A percentile compares a stretch with the other conserved stretches of the same genome.
These are phyloP conservation scores for Drusus annulatus DNA, from an alignment of 1,140 invertebrate species.

Conservation along the genomic window DNA sequence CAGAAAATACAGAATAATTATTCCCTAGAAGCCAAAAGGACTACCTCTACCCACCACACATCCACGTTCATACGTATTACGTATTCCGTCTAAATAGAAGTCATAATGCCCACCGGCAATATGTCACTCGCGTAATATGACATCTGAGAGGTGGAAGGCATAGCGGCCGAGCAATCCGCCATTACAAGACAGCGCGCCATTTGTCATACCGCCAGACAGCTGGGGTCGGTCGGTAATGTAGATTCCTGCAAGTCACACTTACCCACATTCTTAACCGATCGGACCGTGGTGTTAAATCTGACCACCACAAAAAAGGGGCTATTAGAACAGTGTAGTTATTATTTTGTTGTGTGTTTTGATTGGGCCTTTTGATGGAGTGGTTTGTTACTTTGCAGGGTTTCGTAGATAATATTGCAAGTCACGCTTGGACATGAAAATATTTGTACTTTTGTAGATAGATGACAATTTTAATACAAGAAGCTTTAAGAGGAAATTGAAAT, in stretches of 20 bases:
- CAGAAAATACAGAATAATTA: too few relatives aligned
- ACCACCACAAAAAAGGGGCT: background rate
- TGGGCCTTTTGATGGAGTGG: too few relatives aligned
- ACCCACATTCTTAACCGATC: background rate
- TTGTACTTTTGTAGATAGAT: too few relatives aligned
- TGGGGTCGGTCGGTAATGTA: background rate
- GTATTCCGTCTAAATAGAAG: conserved; percentile 24
- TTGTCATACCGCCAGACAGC: conserved; percentile 50
- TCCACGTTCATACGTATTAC: background rate
- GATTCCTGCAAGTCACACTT: conserved; percentile 39
- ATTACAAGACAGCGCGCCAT: conserved; percentile 49
- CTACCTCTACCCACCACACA: background rate
- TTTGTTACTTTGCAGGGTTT: too few relatives aligned
- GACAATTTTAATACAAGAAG: too few relatives aligned
- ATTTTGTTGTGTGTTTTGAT: too few relatives aligned
- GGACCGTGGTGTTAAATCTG: background rate
- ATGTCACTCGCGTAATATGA: conserved; percentile 56
- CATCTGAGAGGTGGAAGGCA: conserved; percentile 39
- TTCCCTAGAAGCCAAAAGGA: too few relatives aligned
- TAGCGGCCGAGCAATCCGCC: conserved; percentile 43
- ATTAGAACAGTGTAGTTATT: too few relatives aligned
- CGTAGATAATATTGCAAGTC: too few relatives aligned
- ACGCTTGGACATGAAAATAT: too few relatives aligned
- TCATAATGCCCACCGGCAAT: conserved; percentile 51
- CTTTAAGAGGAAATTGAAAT: too few relatives aligned